Evolutionary conservation across 2,888 invertebrate genomes (phyloP).

Genomic region (Diarsia dahlii): DNA sequence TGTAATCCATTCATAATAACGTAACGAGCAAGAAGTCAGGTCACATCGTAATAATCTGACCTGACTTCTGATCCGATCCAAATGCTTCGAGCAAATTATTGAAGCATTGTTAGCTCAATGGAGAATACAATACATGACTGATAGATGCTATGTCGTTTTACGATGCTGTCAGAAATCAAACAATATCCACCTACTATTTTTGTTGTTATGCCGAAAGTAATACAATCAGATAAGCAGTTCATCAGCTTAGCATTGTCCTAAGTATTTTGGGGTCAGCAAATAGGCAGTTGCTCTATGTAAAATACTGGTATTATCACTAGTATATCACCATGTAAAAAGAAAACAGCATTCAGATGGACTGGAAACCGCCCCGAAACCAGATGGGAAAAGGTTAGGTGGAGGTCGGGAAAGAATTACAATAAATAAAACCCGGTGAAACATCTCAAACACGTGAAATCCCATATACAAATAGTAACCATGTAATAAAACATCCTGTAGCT

Average conservation of each 20-base stretch:
- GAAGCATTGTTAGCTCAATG: constrained; percentile 17
- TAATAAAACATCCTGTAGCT: constrained; percentile 29
- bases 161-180: constrained; percentile 1
- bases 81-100: constrained; percentile 31
- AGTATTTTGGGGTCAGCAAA: too few species aligned
- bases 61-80: constrained; percentile 45
- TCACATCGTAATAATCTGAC: constrained; percentile 47
- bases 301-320: neutral
- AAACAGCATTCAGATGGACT: neutral
- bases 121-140: constrained; percentile 18
- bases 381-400: neutral
- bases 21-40: constrained; percentile 38
- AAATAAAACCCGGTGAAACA: neutral
- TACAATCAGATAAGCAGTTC: neutral
- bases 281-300: neutral
- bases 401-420: neutral
- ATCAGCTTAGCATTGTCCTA: too few species aligned
- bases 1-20: constrained; percentile 47
- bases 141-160: neutral
- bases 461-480: constrained; percentile 10
- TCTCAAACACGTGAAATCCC: neutral
- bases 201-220: neutral
- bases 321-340: too few species aligned
- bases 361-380: neutral
- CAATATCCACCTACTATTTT: neutral